These are phyloP conservation scores for Dasypolia templi DNA, from an alignment of 2,888 invertebrate species.

Conservation along the genomic window DNA sequence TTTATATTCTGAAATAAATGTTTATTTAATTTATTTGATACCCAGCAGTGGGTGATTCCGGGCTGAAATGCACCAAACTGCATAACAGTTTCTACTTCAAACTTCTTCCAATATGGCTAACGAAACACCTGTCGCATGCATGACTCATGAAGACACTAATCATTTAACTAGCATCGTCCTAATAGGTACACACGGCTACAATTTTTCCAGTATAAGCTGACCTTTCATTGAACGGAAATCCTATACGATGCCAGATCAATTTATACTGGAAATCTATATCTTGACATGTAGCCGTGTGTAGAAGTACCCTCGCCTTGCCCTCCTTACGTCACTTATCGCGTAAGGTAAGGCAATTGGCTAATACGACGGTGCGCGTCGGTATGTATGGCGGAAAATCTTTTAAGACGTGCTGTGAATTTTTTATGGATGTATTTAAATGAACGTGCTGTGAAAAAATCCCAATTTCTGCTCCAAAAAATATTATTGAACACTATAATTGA, in stretches of 20 bases:
- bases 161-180: neutral
- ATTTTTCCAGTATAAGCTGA: too few relatives aligned
- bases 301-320: slow-evolving; percentile 49
- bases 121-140: slow-evolving; percentile 4
- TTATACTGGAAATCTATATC: too few relatives aligned
- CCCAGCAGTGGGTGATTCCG: too few relatives aligned
- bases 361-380: slow-evolving; percentile 13
- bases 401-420: neutral
- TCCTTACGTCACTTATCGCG: slow-evolving; percentile 42
- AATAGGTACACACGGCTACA: slow-evolving; percentile 26
- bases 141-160: slow-evolving; percentile 41
- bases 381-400: neutral
- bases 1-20: too few relatives aligned
- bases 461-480: too few relatives aligned
- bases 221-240: too few relatives aligned
- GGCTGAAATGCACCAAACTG: too few relatives aligned
- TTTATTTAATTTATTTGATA: too few relatives aligned
- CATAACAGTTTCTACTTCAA: neutral
- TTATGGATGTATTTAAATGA: neutral
- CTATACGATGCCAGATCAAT: too few relatives aligned
- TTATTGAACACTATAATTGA: too few relatives aligned
- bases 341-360: slow-evolving; percentile 28
- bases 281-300: too few relatives aligned
- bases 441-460: too few relatives aligned
- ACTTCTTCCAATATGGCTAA: neutral